Percentiles rank a stretch among this genome's conserved stretches.
Conservation (phyloP, 2,888 invertebrate species). For the Podotricha telesiphe region DNA sequence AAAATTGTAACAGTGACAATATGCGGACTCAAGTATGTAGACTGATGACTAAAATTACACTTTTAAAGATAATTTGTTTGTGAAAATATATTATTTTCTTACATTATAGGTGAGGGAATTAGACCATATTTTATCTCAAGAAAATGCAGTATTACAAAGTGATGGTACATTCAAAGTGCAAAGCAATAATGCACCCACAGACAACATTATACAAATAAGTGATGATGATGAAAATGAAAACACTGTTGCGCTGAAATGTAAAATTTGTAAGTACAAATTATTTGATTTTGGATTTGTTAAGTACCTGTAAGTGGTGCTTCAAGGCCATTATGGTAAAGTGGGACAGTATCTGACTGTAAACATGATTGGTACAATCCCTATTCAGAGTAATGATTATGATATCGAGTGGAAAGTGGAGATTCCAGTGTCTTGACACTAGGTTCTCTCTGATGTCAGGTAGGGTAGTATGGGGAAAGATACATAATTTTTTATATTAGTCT, state of each 20-base stretch:
- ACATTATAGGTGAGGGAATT: slow-evolving; percentile 82
- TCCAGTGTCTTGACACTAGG: no score
- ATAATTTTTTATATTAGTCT: no score
- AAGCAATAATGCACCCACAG: slow-evolving; percentile 49
- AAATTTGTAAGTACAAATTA: slow-evolving; percentile 67
- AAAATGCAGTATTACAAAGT: slow-evolving; percentile 85
- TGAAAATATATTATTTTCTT: neutral
- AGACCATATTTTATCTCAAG: slow-evolving; percentile 79
- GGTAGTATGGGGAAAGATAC: no score
- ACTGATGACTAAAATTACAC: neutral
- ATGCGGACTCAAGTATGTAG: slow-evolving; percentile 84
- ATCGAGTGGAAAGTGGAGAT: no score
- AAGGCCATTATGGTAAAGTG: no score
- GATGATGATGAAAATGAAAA: slow-evolving; percentile 73
- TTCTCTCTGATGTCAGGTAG: no score
- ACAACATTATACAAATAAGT: slow-evolving; percentile 78
- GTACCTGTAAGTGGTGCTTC: no score
- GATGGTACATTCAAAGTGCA: slow-evolving; percentile 85
- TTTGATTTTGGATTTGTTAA: no score
- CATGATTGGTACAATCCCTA: no score
- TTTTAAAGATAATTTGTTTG: neutral
- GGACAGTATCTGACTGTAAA: no score
- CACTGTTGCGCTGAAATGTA: slow-evolving; percentile 64
- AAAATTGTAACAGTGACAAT: slow-evolving; percentile 63
- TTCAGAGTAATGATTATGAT: no score